Evolutionary conservation across 2,113 vertebrate genomes (phyloP).

Genomic region (Gallinago jamesoni): DNA sequence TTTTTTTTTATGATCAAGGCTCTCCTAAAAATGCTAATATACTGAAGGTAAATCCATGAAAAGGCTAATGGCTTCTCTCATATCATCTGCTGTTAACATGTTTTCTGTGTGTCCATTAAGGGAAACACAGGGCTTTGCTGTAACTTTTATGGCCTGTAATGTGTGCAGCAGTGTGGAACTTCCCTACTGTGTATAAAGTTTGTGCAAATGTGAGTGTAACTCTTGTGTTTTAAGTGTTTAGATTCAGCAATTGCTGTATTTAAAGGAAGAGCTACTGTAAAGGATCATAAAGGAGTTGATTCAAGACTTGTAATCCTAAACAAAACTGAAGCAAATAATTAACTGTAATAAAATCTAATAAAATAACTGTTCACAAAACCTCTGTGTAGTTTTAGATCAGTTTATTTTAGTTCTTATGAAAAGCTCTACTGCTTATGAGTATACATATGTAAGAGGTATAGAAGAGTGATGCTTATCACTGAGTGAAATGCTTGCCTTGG

Average conservation of each 20-base stretch:
- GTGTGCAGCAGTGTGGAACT: not conserved
- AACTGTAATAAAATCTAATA: not conserved
- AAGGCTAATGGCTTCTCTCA: not conserved
- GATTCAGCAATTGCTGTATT: rapidly evolving
- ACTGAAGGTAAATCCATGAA: not conserved
- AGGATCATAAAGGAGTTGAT: not conserved
- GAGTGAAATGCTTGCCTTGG: not conserved
- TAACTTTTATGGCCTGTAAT: not conserved
- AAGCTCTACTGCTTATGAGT: not conserved
- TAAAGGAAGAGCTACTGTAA: not conserved
- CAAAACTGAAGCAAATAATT: not conserved
- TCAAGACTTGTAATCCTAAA: not conserved
- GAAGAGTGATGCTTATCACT: not conserved
- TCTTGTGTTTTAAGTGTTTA: not conserved
- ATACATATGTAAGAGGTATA: not conserved
- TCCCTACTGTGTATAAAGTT: not conserved
- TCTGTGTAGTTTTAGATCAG: not conserved
- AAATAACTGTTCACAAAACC: not conserved
- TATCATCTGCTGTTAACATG: not conserved
- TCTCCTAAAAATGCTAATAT: not conserved
- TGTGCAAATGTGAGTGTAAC: not conserved
- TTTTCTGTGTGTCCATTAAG: not conserved
- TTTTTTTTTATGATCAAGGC: not conserved
- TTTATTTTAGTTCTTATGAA: not conserved
- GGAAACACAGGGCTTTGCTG: not conserved